Evolutionary conservation across 2,888 invertebrate species (phyloP), one percentile per base, ranked within the genome.

Genomic region (Xanthorhoe designata): DNA sequence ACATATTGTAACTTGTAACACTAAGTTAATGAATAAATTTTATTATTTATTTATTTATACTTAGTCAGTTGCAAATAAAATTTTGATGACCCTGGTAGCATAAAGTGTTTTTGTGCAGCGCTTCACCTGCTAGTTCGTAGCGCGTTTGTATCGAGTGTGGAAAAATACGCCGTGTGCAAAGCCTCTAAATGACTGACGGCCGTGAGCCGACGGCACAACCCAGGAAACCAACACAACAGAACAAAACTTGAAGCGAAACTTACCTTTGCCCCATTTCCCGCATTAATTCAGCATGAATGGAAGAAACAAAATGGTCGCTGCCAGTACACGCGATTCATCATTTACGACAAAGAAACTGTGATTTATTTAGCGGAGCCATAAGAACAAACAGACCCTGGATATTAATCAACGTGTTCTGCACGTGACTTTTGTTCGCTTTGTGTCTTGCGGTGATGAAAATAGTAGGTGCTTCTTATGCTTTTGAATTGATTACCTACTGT

Each of bases 311-410:
- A 70, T 66, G 66, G 67, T 35, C 51, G 42, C 62, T 51, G 51
- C 63, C 59, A 50, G 57, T 49, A 61, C 64, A 64, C 58, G 68
- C 74, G 50, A 74, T 72, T 66, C 60, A 71, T 74, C 72, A 74
- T 74, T 66, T 66, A 64, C 61, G 53, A 64, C 55, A 66, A 66
- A 66, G 54, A 61, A 61, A 62, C 52, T 54, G 59, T 70, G 69
- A 69, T 72, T 69, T 68, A 72, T 74, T 69, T 69, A 68, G 67
- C 68, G 55, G 55, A 47, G 62, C 60, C 57, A 56, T 53, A 64
- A 61, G 69, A 69, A 70, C 68, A 68, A 70, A 69, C 70, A 64
- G 35, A 61, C 50, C 50, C 7, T 42, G 13, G 67, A 56, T 68
- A 73, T 69, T 68, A 66, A 71, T 71, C 68, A 68, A 65, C 61